phyloP scores from a whole-genome alignment of 2,797 vertebrate genomes.

The Pagetopsis macropterus region DNA sequence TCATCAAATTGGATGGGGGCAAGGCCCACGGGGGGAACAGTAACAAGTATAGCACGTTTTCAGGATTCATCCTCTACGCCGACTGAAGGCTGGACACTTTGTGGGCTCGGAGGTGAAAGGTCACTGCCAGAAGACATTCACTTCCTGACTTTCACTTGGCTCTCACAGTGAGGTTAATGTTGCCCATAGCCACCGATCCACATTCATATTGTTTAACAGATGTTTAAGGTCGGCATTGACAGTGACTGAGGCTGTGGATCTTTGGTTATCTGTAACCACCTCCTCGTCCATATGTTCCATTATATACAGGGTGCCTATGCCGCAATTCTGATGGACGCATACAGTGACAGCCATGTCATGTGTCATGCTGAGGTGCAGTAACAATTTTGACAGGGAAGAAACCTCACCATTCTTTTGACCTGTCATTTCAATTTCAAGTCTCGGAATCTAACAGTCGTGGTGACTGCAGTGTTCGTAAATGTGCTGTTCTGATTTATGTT shows the following conservation, averaged over 20 bases:
- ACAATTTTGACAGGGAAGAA: slow-evolving; percentile 58
- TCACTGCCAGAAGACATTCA: slow-evolving; percentile 48
- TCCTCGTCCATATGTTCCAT: slow-evolving; percentile 61
- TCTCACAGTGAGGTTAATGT: slow-evolving; percentile 52
- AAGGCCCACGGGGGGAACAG: slow-evolving; percentile 97
- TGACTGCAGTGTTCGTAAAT: slow-evolving; percentile 59
- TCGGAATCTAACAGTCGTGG: slow-evolving; percentile 55
- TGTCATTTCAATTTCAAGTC: slow-evolving; percentile 66
- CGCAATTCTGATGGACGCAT: slow-evolving; percentile 54
- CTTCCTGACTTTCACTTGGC: slow-evolving; percentile 56
- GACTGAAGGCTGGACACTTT: slow-evolving; percentile 81
- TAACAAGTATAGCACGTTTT: slow-evolving; percentile 99
- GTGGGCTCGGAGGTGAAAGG: slow-evolving; percentile 49
- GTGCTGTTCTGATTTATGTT: slow-evolving; percentile 60
- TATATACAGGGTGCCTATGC: slow-evolving; percentile 68
- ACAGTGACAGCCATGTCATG: slow-evolving; percentile 55
- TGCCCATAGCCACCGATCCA: slow-evolving; percentile 65
- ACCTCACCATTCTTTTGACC: slow-evolving; percentile 61
- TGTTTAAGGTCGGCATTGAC: slow-evolving; percentile 19
- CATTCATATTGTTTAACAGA: slow-evolving; percentile 38
- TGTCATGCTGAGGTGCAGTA: slow-evolving; percentile 57
- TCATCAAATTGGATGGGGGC: slow-evolving; percentile 95
- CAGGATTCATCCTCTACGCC: slow-evolving; percentile 96
- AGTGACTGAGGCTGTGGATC: slow-evolving; percentile 40
- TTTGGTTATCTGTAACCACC: slow-evolving; percentile 64